Evolutionary conservation across 2,797 vertebrate species (phyloP), one percentile per base, ranked within the genome.

Genomic region (Notolepis coatsorum): DNA sequence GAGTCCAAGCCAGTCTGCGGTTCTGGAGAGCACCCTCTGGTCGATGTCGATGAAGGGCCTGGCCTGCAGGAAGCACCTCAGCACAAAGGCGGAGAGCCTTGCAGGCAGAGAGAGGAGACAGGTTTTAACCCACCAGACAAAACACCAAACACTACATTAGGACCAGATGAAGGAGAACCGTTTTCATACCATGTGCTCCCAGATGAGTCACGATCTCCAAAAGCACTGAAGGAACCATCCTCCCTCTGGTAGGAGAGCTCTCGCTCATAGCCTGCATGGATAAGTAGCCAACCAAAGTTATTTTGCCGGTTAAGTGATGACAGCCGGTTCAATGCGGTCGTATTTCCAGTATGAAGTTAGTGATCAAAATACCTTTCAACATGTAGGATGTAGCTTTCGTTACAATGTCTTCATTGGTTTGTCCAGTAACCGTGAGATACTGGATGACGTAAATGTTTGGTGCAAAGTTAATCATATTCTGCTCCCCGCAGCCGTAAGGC

Each of bases 381-480:
- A 97, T 95, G 84, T 86, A 94, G 0, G 77, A 85, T 3, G 85
- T 48, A 2, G 94, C 92, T 71, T 75, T 92, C 3, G 71, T 73
- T 9, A 46, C 79, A 42, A 86, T 77, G 20, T 83, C 77, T 2
- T 79, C 77, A 30, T 87, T 82, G 0, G 80, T 54, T 20, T 92
- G 91, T 20, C 85, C 90, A 7, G 86, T 91, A 43, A 86, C 90
- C 2, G 13, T 88, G 79, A 98, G 83, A 24, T 98, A 98, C 86
- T 93, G 89, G 64, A 97, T 88, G 75, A 98, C 42, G 65, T 96
- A 97, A 73, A 97, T 84, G 82, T 93, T 96, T 0, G 96, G 96
- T 38, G 95, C 96, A 62, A 98, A 96, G 87, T 93, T 86, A 60
- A 98, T 94, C 96, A 98, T 97, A 84, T 98, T 97, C 89, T 98